Base-by-base conservation (phyloP, 37 sponge, comb jelly and placozoan species). In the Mnemiopsis leidyi region DNA sequence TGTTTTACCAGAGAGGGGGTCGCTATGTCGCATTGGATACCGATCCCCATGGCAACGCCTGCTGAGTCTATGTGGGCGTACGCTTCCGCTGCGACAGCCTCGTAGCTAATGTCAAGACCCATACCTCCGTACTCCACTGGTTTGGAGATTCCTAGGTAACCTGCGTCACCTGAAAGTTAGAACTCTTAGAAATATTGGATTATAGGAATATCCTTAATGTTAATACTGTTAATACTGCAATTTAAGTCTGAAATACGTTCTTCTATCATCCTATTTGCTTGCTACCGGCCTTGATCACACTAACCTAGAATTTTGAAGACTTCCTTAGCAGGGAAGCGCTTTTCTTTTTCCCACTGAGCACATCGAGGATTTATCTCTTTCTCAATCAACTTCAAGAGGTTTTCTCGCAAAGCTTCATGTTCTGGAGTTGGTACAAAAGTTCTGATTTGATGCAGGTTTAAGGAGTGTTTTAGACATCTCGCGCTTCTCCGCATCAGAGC, bases 21-120 rank as follows among this genome's bases (percentile, higher is more conserved):
- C 21, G 97, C 95, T 95, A 98, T 96, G 94, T 96, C 97, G 92
- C 95, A 95, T 32, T 96, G 97, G 9, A 98, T 97, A n/a, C 98
- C 98, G 83, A 98, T 96, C 0, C 95, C 97, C 98, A 98, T 98
- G 28, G 95, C 95, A 20, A 96, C 97, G 0, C 93, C 96, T 1
- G 93, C 95, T 76, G 94, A 95, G 29, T 28, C 39, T 13, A 98
- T 95, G 92, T 68, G 82, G 23, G 97, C 98, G 32, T 96, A 92
- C 69, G 96, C 96, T 93, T 98, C 96, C 5, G 97, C 97, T 0
- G 96, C 95, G 25, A 97, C 98, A 24, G 96, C 94, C 32, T 94
- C 93, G 92, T 95, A 98, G 40, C 94, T 93, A 79, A 83, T 94
- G 93, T 96, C 97, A 35, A 98, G 83, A 30, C 96, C 98, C 69